Evolutionary conservation across 2,797 vertebrate genomes (phyloP).

Genomic region (Tapirus indicus): DNA sequence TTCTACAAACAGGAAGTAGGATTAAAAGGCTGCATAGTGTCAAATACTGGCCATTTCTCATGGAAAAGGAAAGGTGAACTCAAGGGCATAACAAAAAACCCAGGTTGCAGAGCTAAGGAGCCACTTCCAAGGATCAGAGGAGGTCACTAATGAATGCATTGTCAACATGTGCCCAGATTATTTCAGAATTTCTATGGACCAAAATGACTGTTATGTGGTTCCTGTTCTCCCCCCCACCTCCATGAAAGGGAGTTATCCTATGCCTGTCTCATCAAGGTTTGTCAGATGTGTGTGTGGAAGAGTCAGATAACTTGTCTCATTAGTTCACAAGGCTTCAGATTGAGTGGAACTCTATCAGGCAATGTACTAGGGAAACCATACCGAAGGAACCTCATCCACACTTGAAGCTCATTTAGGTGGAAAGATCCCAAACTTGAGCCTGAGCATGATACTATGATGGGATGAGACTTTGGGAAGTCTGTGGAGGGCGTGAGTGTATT

Average conservation of each 20-base stretch:
- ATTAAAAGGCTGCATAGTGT: neutral
- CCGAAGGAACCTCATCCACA: neutral
- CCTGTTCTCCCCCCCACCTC: neutral
- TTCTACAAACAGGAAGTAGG: neutral
- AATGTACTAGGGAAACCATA: neutral
- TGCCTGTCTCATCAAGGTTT: neutral
- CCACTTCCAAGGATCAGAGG: neutral
- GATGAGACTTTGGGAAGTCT: neutral
- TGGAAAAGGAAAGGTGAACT: neutral
- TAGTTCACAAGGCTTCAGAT: neutral
- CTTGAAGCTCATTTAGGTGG: neutral
- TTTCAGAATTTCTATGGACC: neutral
- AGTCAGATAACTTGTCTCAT: neutral
- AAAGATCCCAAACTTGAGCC: neutral
- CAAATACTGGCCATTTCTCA: neutral
- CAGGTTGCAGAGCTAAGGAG: neutral
- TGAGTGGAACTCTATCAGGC: neutral
- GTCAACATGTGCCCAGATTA: neutral
- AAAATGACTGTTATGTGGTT: neutral
- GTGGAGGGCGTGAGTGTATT: neutral
- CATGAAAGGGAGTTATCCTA: neutral
- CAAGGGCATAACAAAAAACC: neutral
- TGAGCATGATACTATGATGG: neutral
- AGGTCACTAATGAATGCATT: neutral
- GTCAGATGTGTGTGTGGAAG: neutral